Evolutionary conservation across 1,140 invertebrate species (phyloP).

Genomic region (Cherax quadricarinatus): DNA sequence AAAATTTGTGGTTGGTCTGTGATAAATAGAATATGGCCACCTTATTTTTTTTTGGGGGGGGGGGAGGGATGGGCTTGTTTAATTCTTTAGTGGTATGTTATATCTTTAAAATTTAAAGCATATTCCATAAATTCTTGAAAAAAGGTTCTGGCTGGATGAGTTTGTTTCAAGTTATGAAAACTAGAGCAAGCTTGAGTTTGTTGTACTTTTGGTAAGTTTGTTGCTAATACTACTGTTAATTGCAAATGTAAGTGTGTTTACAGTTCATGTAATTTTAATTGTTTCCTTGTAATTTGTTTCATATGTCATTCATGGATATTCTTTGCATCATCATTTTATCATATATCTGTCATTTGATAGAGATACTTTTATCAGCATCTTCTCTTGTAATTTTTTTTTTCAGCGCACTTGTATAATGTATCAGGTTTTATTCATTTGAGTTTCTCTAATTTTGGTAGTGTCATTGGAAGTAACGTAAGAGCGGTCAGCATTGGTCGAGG

Average conservation of each 20-base stretch:
- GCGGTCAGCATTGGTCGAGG: not conserved
- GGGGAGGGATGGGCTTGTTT: not conserved
- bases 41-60: not conserved
- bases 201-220: conserved; percentile 5
- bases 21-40: not conserved
- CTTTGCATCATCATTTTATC: conserved; percentile 10
- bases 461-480: not conserved
- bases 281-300: conserved; percentile 5
- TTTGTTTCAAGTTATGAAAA: conserved; percentile 30
- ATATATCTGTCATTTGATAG: not conserved
- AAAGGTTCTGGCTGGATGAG: not conserved
- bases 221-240: conserved; percentile 5
- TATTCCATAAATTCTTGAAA: not conserved
- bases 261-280: conserved; percentile 29
- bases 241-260: conserved; percentile 19
- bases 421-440: conserved; percentile 17
- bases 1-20: conserved; percentile 4
- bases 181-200: conserved; percentile 9
- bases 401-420: not conserved
- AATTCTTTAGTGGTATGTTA: not conserved
- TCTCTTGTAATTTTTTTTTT: not conserved
- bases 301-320: conserved; percentile 5
- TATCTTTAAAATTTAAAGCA: not conserved
- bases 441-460: not conserved
- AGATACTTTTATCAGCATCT: not conserved